Conservation (phyloP, 2,113 vertebrate genomes). For the Phrynosoma platyrhinos region DNA sequence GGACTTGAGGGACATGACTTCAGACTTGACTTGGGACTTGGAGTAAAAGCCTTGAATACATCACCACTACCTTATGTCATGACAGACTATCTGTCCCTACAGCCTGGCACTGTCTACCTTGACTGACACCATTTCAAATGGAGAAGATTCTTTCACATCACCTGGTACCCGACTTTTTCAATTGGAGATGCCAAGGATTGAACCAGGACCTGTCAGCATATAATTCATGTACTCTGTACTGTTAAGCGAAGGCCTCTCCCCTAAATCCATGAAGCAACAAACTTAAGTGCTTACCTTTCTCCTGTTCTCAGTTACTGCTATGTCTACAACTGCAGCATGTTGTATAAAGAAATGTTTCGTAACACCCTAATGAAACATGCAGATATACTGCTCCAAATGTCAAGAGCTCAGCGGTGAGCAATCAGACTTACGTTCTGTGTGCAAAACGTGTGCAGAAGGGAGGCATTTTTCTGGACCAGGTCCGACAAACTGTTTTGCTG, state of each 20-base stretch:
- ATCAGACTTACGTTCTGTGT: conserved; percentile 73
- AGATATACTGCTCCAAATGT: neutral
- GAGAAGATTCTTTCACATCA: neutral
- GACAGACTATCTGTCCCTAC: too few relatives aligned
- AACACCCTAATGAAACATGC: neutral
- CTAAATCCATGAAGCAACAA: neutral
- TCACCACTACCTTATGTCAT: too few relatives aligned
- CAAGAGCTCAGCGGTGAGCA: neutral
- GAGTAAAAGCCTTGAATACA: too few relatives aligned
- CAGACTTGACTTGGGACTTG: too few relatives aligned
- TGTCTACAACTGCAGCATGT: too few relatives aligned
- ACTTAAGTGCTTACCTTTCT: neutral
- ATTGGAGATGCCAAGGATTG: too few relatives aligned
- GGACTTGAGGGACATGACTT: too few relatives aligned
- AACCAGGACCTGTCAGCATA: neutral
- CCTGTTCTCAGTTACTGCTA: neutral
- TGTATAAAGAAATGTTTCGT: neutral
- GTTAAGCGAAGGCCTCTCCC: neutral
- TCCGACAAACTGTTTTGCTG: conserved; percentile 79
- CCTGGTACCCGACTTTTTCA: neutral
- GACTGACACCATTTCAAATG: neutral
- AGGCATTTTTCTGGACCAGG: conserved; percentile 72
- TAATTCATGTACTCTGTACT: neutral
- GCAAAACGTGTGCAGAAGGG: conserved; percentile 79
- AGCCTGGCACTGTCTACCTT: neutral